A percentile compares a stretch with the other conserved stretches of the same genome.
phyloP scores from a whole-genome alignment of 2,888 invertebrate species.

The Caenorhabditis sp. region DNA sequence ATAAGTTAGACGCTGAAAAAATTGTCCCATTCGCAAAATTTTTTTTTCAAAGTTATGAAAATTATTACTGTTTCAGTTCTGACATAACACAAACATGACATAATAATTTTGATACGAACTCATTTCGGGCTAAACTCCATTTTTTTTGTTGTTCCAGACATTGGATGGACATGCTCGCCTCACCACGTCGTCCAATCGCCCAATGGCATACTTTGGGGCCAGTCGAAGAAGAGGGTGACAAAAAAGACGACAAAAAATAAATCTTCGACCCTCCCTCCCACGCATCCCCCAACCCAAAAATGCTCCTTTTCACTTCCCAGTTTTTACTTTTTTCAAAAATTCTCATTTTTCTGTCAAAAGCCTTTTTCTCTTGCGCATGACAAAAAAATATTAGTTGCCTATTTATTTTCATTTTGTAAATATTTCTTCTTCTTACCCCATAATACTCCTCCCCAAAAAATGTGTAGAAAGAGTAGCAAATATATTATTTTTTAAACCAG shows the following conservation, averaged over 20 bases:
- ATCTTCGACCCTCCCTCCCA: background rate
- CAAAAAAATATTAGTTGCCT: background rate
- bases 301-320: background rate
- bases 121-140: no score
- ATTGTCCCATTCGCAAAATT: no score
- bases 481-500: background rate
- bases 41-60: no score
- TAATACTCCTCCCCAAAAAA: background rate
- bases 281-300: background rate
- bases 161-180: conserved; percentile 99
- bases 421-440: background rate
- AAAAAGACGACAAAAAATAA: conserved; percentile 54
- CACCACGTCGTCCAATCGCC: conserved; percentile 96
- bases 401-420: background rate
- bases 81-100: no score
- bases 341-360: background rate
- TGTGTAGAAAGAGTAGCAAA: conserved; percentile 1
- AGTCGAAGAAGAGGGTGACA: conserved; percentile 80
- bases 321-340: background rate
- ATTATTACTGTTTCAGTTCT: no score
- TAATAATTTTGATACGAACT: no score
- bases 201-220: conserved; percentile 99
- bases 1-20: no score
- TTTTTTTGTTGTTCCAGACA: conserved; percentile 74
- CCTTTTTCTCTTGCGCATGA: background rate